Evolutionary conservation across 2,888 invertebrate genomes (phyloP), one percentile per base, ranked within the genome.

Genomic region (Macaria notata): DNA sequence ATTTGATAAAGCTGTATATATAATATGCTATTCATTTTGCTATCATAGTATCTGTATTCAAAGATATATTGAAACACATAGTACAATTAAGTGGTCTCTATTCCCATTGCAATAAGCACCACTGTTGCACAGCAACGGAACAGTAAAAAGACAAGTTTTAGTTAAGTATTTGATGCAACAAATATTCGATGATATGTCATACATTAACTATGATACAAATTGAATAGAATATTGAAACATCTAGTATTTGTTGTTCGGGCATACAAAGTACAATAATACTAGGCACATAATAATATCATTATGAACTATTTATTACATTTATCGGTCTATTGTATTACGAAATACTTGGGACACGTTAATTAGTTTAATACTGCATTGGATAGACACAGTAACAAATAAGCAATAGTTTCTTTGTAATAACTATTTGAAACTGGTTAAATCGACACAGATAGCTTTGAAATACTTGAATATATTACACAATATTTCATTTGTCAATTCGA

Each of bases 311-410:
- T 41, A 59, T 44, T 50, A 66, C 7, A 36, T 36, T 36, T 36
- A 69, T 73, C 73, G 72, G 79, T 79, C 75, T 79, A 84, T 78
- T 76, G 76, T 72, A 62, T 73, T 79, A 79, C 73, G 78, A 78
- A 80, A 81, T 82, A 83, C 79, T 81, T 79, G 72, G 72, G 65
- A 66, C 74, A 75, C 72, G 79, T 19, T 19, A 19, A 70, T 77
- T 76, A 75, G 63, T 75, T 70, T 81, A 86, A 86, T 86, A 86
- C 86, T 86, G 83, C 81, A 84, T 77, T 78, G 76, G 68, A 75
- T 72, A 79, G 79, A 83, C 78, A 81, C 84, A 84, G 82, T 73
- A 75, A 75, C 73, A 71, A 76, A 70, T 68, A 67, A 36, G 66
- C 63, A 53, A 62, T 58, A 45, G 54, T 57, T 57, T 56, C 47